Percentiles rank a stretch among this genome's conserved stretches.
These are phyloP conservation scores for Drosophila tanythrix DNA, from an alignment of 2,888 invertebrate species.

Conservation along the genomic window DNA sequence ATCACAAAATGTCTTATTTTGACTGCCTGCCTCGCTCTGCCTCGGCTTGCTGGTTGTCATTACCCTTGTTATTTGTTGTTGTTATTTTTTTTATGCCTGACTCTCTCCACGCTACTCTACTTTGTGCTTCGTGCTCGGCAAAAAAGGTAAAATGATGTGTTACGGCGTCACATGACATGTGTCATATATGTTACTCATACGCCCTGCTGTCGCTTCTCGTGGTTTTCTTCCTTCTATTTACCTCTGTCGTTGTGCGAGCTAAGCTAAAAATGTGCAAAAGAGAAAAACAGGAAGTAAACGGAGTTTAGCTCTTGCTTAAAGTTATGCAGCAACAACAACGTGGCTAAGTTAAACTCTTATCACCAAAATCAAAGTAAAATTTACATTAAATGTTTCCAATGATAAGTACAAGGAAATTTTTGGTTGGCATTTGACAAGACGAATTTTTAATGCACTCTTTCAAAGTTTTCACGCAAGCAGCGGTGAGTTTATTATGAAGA, in stretches of 20 bases:
- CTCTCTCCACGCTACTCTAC: neutral
- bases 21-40: constrained; percentile 41
- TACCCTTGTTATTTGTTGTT: constrained; percentile 54
- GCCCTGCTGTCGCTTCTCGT: constrained; percentile 34
- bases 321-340: constrained; percentile 18
- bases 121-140: constrained; percentile 1
- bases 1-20: constrained; percentile 72
- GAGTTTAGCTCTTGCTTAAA: constrained; percentile 16
- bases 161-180: constrained; percentile 70
- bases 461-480: neutral
- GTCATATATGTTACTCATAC: constrained; percentile 65
- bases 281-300: constrained; percentile 1
- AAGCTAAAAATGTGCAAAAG: neutral
- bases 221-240: constrained; percentile 19
- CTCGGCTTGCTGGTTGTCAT: constrained; percentile 51
- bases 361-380: constrained; percentile 48
- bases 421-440: constrained; percentile 1
- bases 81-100: neutral
- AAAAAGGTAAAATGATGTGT: constrained; percentile 62
- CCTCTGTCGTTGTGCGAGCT: constrained; percentile 9
- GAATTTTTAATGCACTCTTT: constrained; percentile 29
- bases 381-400: constrained; percentile 37
- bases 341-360: constrained; percentile 27
- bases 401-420: constrained; percentile 30
- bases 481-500: neutral